These are phyloP conservation scores for Urocolius indicus DNA, from an alignment of 2,113 vertebrate species.

Conservation along the genomic window DNA sequence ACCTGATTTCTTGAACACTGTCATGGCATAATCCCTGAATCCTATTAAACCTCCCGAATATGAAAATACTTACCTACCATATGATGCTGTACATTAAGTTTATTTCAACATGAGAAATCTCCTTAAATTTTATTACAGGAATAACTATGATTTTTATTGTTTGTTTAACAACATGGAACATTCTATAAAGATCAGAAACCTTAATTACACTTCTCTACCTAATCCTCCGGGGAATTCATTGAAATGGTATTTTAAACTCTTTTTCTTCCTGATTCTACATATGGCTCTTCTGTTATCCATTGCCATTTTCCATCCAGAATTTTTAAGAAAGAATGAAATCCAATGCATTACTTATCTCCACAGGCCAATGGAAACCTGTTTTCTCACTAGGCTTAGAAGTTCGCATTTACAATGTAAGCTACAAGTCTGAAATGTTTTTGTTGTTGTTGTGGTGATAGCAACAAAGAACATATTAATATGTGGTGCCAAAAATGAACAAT, in stretches of 20 bases:
- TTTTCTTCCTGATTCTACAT: background rate
- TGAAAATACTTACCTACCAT: background rate
- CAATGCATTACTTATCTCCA: background rate
- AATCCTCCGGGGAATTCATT: background rate
- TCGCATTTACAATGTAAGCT: background rate
- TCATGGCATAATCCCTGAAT: background rate
- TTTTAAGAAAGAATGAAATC: background rate
- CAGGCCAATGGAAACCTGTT: background rate
- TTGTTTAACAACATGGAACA: conserved; percentile 58
- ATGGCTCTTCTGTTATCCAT: background rate
- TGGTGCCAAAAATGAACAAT: background rate
- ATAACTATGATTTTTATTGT: conserved; percentile 51
- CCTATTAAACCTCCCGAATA: background rate
- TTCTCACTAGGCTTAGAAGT: background rate
- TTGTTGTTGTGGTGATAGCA: background rate
- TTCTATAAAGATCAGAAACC: conserved; percentile 30
- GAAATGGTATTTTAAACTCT: background rate
- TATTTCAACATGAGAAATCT: conserved; percentile 21
- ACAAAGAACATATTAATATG: background rate
- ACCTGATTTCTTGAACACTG: background rate
- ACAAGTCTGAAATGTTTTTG: background rate
- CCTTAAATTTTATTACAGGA: conserved; percentile 25
- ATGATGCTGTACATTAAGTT: conserved; percentile 34
- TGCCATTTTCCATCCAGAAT: background rate
- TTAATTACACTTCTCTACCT: background rate